phyloP scores from a whole-genome alignment of 2,888 invertebrate genomes.

The Scelioninae gen. 2 region DNA sequence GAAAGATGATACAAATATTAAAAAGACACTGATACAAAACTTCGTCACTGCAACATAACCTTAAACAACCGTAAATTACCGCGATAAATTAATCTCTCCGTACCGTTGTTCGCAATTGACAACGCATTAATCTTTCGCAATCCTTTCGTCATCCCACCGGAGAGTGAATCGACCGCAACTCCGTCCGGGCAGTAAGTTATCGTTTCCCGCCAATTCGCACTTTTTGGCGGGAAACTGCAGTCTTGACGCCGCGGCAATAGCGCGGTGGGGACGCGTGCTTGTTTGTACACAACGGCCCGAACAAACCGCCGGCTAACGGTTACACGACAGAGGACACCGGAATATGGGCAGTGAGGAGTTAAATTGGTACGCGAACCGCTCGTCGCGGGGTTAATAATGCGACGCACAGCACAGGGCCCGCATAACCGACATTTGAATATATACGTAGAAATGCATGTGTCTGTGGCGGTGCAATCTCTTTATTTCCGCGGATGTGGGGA shows the following conservation, averaged over 20 bases:
- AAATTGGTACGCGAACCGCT: constrained; percentile 50
- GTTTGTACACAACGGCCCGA: constrained; percentile 21
- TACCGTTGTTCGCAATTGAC: no score
- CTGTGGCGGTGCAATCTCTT: constrained; percentile 58
- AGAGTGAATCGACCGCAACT: no score
- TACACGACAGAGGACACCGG: constrained; percentile 35
- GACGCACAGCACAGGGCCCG: constrained; percentile 52
- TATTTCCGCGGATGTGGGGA: constrained; percentile 59
- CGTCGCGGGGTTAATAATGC: constrained; percentile 49
- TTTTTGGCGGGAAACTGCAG: not conserved
- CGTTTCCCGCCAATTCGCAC: not conserved
- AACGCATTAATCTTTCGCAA: no score
- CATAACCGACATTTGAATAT: constrained; percentile 55
- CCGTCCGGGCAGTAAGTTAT: not conserved
- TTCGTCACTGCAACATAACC: no score
- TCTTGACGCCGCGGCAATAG: no score
- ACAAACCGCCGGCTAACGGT: constrained; percentile 40
- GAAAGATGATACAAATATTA: no score
- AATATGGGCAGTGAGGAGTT: constrained; percentile 45
- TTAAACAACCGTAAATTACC: no score
- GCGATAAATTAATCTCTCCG: no score
- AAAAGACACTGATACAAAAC: no score
- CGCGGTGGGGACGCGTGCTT: no score
- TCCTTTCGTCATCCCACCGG: no score
- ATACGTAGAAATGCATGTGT: constrained; percentile 39